Evolutionary conservation across 2,797 vertebrate genomes (phyloP), one percentile per base, ranked within the genome.

Genomic region (Characodon lateralis): DNA sequence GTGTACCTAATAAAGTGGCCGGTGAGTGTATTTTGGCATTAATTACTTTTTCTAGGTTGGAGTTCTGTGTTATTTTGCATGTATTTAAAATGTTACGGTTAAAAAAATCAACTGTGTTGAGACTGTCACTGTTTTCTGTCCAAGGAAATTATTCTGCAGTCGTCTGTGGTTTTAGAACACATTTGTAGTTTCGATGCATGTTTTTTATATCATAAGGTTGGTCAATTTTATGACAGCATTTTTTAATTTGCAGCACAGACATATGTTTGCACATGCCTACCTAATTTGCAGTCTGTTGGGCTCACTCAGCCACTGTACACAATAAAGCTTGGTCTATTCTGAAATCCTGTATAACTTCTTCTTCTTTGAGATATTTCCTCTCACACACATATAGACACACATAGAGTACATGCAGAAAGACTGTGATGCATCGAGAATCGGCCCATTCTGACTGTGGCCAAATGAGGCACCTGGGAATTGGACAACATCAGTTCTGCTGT

Each of bases 391-490:
- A 14, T n/a, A 59, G n/a, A 14, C 26, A 59, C 26, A 6, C 59
- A 63, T 8, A 20, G 14, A 39, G 58, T 31, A 1, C 70, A 81
- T 16, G 2, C 13, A 74, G 71, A 7, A 59, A 86, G 79, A 76
- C 79, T 76, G 86, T 75, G 73, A 83, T 66, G 76, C 84, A 80
- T 79, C 72, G 74, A 87, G 85, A 76, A 53, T 28, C 78, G 83
- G 78, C 89, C 77, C 77, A 51, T 87, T 88, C 89, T 84, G 87
- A 88, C 86, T 78, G 73, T 91, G 89, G 87, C 89, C 76, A 90
- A 91, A 90, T 78, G 90, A 91, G 88, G 89, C 91, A 89, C 84
- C 77, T 87, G 89, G 85, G 85, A 87, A 80, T 91, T 83, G 83
- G 84, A 90, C 85, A 66, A 73, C 87, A 91, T 92, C 87, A 88